Base-by-base conservation (phyloP, 2,888 invertebrate genomes). In the Phortica magna region DNA sequence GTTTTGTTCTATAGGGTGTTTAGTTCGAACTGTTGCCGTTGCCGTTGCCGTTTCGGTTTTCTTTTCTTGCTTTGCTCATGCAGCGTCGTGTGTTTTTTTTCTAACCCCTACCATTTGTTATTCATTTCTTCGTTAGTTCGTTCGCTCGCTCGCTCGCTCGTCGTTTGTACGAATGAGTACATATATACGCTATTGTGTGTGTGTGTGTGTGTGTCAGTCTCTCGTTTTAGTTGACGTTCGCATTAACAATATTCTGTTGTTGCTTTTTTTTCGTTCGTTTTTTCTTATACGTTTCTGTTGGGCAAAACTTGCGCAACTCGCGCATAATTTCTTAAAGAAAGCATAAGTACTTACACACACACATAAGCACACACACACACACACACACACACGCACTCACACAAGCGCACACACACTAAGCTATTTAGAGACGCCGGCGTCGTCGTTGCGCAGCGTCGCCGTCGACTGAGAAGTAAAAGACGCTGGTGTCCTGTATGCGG, bases 401-500 rank as follows among this genome's bases (percentile, higher is more conserved):
- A 42, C 42, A 67, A 17, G 70, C 55, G 48, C 67, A 74, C 55
- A 41, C 10, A 59, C 22, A 73, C 22, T 31, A 5, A 59, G 1
- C 39, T 41, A 68, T 19, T 65, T 48, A 19, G 83, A 87, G 87
- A 87, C 81, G 82, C 76, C 83, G 65, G 42, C 72, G 55, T 73
- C 78, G 72, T 76, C 78, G 7, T 9, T 12, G n/a, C n/a, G 59
- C 43, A 48, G 12, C 68, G n/a, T 39, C n/a, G 65, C 5, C 67
- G 67, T 43, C 19, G 43, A 39, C 68, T 68, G 22, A 5, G 12
- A 71, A 71, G 68, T 68, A 68, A 48, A 75, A 76, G 79, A 79
- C 78, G 79, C 78, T 87, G 82, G 78, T 89, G 83, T 89, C 89
- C 88, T 86, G 85, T 90, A 89, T 89, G 82, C 78, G 85, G 88